Evolutionary conservation across 2,888 invertebrate genomes (phyloP).

Genomic region (Pasiphila rectangulata): DNA sequence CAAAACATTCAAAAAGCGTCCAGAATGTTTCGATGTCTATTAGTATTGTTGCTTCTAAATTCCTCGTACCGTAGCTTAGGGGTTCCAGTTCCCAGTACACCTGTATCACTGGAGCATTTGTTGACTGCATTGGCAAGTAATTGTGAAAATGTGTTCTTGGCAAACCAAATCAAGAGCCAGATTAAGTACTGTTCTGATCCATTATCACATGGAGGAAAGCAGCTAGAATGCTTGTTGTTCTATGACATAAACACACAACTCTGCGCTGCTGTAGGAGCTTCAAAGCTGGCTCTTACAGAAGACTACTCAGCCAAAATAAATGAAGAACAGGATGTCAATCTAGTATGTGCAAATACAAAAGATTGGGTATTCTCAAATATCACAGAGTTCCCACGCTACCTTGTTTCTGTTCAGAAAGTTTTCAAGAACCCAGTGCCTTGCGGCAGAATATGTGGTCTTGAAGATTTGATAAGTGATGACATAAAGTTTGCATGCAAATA

Average conservation of each 20-base stretch:
- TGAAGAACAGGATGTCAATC: constrained; percentile 44
- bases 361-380: constrained; percentile 52
- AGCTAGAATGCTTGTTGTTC: constrained; percentile 63
- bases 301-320: constrained; percentile 44
- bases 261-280: constrained; percentile 44
- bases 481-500: constrained; percentile 66
- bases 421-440: constrained; percentile 47
- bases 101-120: constrained; percentile 34
- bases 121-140: constrained; percentile 42
- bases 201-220: constrained; percentile 41
- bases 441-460: constrained; percentile 53
- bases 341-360: constrained; percentile 49
- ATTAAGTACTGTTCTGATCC: constrained; percentile 47
- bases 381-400: constrained; percentile 41
- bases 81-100: constrained; percentile 39
- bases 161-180: constrained; percentile 45
- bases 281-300: constrained; percentile 41
- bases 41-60: constrained; percentile 55
- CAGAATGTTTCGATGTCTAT: constrained; percentile 53
- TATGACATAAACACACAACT: constrained; percentile 65
- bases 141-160: constrained; percentile 55
- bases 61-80: constrained; percentile 56
- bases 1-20: background rate
- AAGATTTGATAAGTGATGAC: constrained; percentile 46
- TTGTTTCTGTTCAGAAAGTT: constrained; percentile 39